Evolutionary conservation across 1,140 invertebrate genomes (phyloP).

Genomic region (Dendroctonus ponderosae): DNA sequence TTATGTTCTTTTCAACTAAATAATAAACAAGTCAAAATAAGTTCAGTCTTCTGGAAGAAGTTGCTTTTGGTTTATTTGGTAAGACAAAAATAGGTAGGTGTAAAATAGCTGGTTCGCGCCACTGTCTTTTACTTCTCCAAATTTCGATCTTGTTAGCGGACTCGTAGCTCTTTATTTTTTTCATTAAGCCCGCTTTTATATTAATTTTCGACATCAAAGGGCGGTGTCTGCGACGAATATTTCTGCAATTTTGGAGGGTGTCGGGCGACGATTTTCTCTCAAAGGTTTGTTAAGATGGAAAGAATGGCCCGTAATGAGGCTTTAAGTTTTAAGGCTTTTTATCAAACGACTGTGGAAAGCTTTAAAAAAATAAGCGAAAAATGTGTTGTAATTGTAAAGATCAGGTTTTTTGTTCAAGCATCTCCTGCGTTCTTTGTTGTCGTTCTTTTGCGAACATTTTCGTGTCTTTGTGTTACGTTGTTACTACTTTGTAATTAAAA

Average conservation of each 20-base stretch:
- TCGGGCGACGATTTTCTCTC: conserved; percentile 27
- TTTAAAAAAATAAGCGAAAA: conserved; percentile 8
- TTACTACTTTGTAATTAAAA: no score
- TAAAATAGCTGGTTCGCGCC: conserved; percentile 4
- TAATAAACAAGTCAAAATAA: no score
- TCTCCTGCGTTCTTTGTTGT: background rate
- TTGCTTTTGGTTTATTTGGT: no score
- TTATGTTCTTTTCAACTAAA: no score
- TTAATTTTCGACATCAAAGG: conserved; percentile 34
- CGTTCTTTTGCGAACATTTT: background rate
- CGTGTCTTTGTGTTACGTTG: no score
- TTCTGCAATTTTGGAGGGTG: conserved; percentile 31
- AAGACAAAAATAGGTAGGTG: background rate
- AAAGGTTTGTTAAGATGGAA: conserved; percentile 31
- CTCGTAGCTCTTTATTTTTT: conserved; percentile 37
- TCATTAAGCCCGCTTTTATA: conserved; percentile 37
- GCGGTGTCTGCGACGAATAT: conserved; percentile 28
- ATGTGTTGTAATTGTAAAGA: conserved; percentile 23
- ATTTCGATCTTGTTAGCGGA: conserved; percentile 40
- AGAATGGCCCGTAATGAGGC: conserved; percentile 29
- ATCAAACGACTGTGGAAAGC: conserved; percentile 13
- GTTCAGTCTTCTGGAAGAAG: no score
- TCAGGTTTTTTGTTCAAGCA: conserved; percentile 1
- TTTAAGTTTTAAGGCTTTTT: conserved; percentile 28
- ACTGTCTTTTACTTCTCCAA: conserved; percentile 32